These are phyloP conservation scores for Zootoca vivipara DNA, from an alignment of 2,113 vertebrate species.

Conservation along the genomic window DNA sequence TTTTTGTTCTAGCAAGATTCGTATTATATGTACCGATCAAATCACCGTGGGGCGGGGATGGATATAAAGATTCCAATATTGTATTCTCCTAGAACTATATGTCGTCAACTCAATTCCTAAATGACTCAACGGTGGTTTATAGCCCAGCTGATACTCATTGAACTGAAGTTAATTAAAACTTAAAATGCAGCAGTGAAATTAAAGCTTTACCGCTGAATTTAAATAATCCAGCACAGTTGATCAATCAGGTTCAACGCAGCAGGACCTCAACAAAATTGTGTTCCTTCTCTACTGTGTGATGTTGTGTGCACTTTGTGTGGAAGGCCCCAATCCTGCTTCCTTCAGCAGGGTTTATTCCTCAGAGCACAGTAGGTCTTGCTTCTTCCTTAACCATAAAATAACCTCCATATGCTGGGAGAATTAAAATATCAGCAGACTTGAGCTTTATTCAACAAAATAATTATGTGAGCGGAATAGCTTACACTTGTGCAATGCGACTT, in stretches of 20 bases:
- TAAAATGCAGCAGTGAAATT: conserved; percentile 76
- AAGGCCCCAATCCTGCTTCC: not conserved
- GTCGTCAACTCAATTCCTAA: conserved; percentile 46
- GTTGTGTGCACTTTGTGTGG: not conserved
- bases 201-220: conserved; percentile 64
- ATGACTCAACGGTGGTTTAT: conserved; percentile 51
- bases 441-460: not conserved
- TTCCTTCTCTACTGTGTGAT: not conserved
- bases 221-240: conserved; percentile 76
- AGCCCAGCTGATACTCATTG: conserved; percentile 67
- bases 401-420: not conserved
- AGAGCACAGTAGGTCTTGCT: not conserved
- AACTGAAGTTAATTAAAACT: conserved; percentile 79
- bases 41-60: not conserved
- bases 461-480: too few relatives aligned
- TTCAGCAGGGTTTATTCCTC: not conserved
- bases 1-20: not conserved
- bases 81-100: conserved; percentile 48
- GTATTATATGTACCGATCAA: not conserved
- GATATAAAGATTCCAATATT: conserved; percentile 56
- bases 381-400: not conserved
- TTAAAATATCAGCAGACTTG: not conserved
- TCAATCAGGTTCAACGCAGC: conserved; percentile 54
- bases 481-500: too few relatives aligned
- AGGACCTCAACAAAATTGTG: not conserved